phyloP scores from a whole-genome alignment of 2,113 vertebrate genomes.

The Sander lucioperca region DNA sequence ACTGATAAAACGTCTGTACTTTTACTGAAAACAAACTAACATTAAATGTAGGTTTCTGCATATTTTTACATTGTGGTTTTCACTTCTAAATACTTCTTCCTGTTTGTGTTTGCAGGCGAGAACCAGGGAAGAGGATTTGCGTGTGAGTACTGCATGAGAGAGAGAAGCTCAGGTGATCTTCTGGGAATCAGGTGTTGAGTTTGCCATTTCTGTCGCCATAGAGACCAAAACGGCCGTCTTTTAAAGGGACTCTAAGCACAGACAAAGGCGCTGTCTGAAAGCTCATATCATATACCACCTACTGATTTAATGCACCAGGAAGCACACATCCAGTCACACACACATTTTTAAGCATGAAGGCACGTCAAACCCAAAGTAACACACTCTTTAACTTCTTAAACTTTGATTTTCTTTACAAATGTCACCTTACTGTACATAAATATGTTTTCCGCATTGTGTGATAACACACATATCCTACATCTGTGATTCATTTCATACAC shows the following conservation, averaged over 20 bases:
- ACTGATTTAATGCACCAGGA: slow-evolving; percentile 6
- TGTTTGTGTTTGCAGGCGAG: neutral
- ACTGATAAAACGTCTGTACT: neutral
- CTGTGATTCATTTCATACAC: neutral
- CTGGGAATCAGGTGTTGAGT: slow-evolving; percentile 57
- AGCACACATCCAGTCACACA: slow-evolving; percentile 7
- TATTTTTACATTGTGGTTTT: neutral
- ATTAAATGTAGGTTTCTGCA: too few species aligned
- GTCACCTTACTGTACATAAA: neutral
- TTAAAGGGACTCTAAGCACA: slow-evolving; percentile 34
- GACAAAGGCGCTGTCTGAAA: slow-evolving; percentile 23
- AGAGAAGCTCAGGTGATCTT: slow-evolving; percentile 51
- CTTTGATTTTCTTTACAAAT: neutral
- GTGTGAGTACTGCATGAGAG: neutral
- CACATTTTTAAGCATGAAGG: neutral
- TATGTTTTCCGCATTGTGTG: neutral
- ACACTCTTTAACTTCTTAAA: neutral
- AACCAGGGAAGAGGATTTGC: neutral
- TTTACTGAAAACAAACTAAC: neutral
- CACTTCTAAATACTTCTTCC: neutral
- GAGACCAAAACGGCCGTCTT: slow-evolving; percentile 44
- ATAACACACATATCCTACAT: neutral
- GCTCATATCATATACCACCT: slow-evolving; percentile 31
- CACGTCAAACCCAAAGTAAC: neutral
- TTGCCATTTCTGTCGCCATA: slow-evolving; percentile 54